Evolutionary conservation across 2,888 invertebrate species (phyloP).

Genomic region (Miltochrista miniata): DNA sequence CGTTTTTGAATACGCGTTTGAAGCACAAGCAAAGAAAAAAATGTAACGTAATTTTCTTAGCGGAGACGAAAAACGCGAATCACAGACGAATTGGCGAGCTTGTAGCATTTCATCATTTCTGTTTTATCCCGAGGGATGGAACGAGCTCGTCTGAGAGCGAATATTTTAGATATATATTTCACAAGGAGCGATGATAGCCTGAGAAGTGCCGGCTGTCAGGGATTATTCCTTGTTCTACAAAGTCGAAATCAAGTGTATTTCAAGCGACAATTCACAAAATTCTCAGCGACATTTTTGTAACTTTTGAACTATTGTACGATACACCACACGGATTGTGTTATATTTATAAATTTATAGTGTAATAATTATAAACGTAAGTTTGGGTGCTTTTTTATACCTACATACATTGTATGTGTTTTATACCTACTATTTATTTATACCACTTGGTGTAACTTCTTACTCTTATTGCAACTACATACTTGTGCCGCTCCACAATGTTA

Average conservation of each 20-base stretch:
- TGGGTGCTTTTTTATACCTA: too few relatives aligned
- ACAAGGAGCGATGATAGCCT: conserved; percentile 1
- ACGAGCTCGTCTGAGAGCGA: not conserved
- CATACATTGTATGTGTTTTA: too few relatives aligned
- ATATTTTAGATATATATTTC: conserved; percentile 8
- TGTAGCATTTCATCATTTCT: conserved; percentile 5
- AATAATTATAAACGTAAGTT: too few relatives aligned
- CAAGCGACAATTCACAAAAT: too few relatives aligned
- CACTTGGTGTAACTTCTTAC: too few relatives aligned
- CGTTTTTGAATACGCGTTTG: not conserved
- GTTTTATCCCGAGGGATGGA: conserved; percentile 3
- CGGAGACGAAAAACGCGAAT: conserved; percentile 1
- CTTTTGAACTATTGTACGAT: too few relatives aligned
- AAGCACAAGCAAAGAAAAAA: not conserved
- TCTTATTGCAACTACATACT: too few relatives aligned
- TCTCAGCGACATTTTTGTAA: too few relatives aligned
- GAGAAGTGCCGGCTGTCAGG: not conserved
- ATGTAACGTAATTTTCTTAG: not conserved
- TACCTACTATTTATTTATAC: too few relatives aligned
- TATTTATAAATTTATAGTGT: too few relatives aligned
- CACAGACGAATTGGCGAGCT: not conserved
- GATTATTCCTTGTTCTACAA: not conserved
- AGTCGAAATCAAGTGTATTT: not conserved
- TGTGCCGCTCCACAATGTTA: too few relatives aligned
- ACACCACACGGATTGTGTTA: too few relatives aligned